Conservation (phyloP, 1,140 invertebrate genomes). For the Leptopilina clavipes region DNA sequence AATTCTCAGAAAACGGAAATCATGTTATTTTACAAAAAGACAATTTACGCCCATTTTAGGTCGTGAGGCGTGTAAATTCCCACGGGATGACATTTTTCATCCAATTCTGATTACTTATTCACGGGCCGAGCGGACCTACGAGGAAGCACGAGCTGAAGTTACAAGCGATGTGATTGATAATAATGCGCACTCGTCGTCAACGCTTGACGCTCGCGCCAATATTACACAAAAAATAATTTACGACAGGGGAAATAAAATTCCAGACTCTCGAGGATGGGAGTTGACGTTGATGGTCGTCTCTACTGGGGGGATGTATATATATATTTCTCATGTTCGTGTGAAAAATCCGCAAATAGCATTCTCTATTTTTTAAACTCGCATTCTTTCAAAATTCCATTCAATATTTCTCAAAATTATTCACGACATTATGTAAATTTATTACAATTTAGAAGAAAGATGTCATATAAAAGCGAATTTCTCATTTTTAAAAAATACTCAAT, state of each 20-base stretch:
- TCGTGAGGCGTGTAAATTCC: slow-evolving; percentile 61
- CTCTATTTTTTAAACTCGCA: slow-evolving; percentile 43
- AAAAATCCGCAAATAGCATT: slow-evolving; percentile 31
- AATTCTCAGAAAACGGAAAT: background rate
- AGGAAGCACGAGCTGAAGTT: slow-evolving; percentile 38
- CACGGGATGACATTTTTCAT: slow-evolving; percentile 61
- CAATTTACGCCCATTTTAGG: slow-evolving; percentile 51
- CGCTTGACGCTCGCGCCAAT: slow-evolving; percentile 49
- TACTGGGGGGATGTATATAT: background rate
- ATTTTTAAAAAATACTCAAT: slow-evolving; percentile 30
- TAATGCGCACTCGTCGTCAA: slow-evolving; percentile 59
- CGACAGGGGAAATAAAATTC: slow-evolving; percentile 61
- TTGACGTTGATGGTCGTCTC: slow-evolving; percentile 29
- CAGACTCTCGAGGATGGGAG: slow-evolving; percentile 28
- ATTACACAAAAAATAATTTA: slow-evolving; percentile 64
- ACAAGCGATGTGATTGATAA: slow-evolving; percentile 60
- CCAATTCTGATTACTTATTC: slow-evolving; percentile 65
- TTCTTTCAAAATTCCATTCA: slow-evolving; percentile 37
- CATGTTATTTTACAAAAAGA: background rate
- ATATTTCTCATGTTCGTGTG: slow-evolving; percentile 35
- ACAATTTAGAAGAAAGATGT: slow-evolving; percentile 32
- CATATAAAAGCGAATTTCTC: slow-evolving; percentile 18
- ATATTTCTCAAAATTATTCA: slow-evolving; percentile 29
- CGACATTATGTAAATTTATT: slow-evolving; percentile 34
- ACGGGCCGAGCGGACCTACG: slow-evolving; percentile 53